phyloP scores from a whole-genome alignment of 2,113 vertebrate genomes.

The Emydura subglobosa region DNA sequence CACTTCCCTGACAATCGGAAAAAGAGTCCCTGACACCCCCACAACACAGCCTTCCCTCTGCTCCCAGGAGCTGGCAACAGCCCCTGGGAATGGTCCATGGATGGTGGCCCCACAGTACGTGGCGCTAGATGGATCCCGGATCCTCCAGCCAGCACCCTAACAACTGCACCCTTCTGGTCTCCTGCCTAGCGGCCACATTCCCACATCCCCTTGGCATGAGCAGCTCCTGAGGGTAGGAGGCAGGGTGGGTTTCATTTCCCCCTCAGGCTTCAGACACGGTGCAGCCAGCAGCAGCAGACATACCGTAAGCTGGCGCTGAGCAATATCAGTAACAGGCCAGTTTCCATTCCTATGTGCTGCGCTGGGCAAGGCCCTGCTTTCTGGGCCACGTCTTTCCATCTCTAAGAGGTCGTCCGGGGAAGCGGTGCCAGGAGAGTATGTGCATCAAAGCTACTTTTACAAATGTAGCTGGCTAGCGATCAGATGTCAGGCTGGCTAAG shows the following conservation, averaged over 20 bases:
- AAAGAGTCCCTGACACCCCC: too few relatives aligned
- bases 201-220: background rate
- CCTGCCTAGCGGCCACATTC: background rate
- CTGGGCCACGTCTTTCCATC: background rate
- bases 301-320: background rate
- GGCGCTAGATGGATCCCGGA: background rate
- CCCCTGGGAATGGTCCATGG: background rate
- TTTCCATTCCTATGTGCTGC: conserved; percentile 4
- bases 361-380: background rate
- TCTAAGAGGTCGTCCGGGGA: background rate
- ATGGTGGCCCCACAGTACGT: too few relatives aligned
- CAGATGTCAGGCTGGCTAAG: background rate
- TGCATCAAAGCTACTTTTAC: background rate
- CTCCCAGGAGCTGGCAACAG: background rate
- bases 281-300: background rate
- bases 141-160: background rate
- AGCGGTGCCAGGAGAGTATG: background rate
- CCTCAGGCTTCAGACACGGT: background rate
- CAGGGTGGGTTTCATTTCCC: background rate
- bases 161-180: background rate
- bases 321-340: background rate
- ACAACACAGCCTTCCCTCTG: background rate
- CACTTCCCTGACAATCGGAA: background rate
- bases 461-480: background rate
- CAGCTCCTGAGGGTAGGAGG: background rate